Conservation (phyloP, 2,888 invertebrate species). For the Dastarcus helophoroides region DNA sequence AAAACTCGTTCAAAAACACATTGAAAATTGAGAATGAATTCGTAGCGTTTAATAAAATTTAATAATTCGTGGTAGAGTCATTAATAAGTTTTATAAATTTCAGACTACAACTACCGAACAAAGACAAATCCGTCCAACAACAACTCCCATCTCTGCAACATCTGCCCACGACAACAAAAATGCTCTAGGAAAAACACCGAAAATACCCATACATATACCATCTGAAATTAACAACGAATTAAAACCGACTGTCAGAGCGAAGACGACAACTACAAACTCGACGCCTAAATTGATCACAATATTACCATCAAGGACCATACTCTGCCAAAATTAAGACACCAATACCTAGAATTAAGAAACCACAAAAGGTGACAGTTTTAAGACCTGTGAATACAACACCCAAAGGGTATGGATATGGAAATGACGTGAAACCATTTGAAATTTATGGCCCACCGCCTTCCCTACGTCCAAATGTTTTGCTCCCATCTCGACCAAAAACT, state of each 20-base stretch:
- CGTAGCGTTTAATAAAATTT: too few relatives aligned
- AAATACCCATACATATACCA: slow-evolving; percentile 19
- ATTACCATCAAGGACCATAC: slow-evolving; percentile 2
- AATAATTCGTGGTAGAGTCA: too few relatives aligned
- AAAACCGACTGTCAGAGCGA: slow-evolving; percentile 30
- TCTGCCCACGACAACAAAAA: slow-evolving; percentile 30
- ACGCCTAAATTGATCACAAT: slow-evolving; percentile 16
- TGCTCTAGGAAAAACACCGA: slow-evolving; percentile 16
- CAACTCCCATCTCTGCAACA: slow-evolving; percentile 33
- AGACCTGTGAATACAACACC: slow-evolving; percentile 31
- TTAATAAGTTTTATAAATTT: too few relatives aligned
- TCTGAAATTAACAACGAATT: slow-evolving; percentile 22
- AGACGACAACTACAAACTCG: slow-evolving; percentile 37
- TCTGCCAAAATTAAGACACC: slow-evolving; percentile 5
- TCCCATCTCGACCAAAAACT: slow-evolving; percentile 30
- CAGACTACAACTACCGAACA: slow-evolving; percentile 16
- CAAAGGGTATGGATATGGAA: slow-evolving; percentile 34
- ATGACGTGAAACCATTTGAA: slow-evolving; percentile 41
- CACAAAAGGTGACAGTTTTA: slow-evolving; percentile 29
- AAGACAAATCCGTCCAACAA: slow-evolving; percentile 22
- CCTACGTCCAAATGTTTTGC: too few relatives aligned
- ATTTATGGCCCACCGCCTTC: slow-evolving; percentile 39
- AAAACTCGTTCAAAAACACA: too few relatives aligned
- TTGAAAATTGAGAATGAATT: too few relatives aligned
- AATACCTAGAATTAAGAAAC: slow-evolving; percentile 15